Conservation (phyloP, 2,113 vertebrate genomes). For the Triplophysa siluroides region DNA sequence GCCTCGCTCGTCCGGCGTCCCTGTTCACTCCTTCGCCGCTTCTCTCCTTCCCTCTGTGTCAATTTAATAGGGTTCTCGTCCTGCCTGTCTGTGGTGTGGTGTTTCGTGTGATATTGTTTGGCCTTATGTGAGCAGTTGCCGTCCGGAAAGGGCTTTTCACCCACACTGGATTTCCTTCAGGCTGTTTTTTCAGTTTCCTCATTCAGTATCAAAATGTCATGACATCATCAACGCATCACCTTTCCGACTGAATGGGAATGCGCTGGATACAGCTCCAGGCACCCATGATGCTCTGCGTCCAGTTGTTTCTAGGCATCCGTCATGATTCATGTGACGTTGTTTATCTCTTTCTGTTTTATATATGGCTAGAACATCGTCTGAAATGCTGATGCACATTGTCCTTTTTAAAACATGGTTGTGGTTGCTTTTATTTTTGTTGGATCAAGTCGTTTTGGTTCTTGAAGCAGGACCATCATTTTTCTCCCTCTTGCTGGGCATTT, state of each 20-base stretch:
- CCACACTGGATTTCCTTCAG: background rate
- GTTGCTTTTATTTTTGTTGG: background rate
- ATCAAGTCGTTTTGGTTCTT: background rate
- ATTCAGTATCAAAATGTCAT: slow-evolving; percentile 29
- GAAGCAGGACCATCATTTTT: background rate
- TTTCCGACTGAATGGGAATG: slow-evolving; percentile 4
- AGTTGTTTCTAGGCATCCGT: background rate
- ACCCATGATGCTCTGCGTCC: background rate
- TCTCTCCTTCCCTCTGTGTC: slow-evolving; percentile 23
- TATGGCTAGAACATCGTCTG: background rate
- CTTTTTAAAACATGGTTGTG: background rate
- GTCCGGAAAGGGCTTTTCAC: slow-evolving; percentile 34
- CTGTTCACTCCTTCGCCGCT: slow-evolving; percentile 8
- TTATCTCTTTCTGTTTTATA: background rate
- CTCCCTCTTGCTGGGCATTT: background rate
- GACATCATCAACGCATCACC: slow-evolving; percentile 32
- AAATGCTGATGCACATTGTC: background rate
- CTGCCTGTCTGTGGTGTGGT: slow-evolving; percentile 19
- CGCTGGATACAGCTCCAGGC: background rate
- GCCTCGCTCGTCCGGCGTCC: too few species aligned
- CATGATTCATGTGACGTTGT: background rate
- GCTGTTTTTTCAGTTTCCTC: slow-evolving; percentile 23
- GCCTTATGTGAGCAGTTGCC: slow-evolving; percentile 2
- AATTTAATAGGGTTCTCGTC: slow-evolving; percentile 48
- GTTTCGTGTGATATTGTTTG: slow-evolving; percentile 17